Conservation (phyloP, 1,140 invertebrate species). For the Drosophila sp. region DNA sequence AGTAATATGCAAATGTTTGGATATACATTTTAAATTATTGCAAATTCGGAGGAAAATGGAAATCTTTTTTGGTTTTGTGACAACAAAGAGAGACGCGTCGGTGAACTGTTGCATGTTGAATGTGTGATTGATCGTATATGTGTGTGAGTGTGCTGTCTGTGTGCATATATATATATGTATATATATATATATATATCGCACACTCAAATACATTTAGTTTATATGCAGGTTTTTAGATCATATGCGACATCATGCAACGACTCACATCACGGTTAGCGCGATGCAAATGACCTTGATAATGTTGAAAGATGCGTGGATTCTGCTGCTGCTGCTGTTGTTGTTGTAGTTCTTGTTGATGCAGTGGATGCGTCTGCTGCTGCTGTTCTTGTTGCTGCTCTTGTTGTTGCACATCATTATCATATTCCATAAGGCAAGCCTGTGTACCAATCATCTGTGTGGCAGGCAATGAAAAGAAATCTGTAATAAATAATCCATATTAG, state of each 20-base stretch:
- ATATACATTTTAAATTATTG: conserved; percentile 35
- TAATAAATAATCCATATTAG: conserved; percentile 22
- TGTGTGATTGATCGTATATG: conserved; percentile 1
- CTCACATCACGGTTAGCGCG: conserved; percentile 84
- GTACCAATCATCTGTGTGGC: conserved; percentile 78
- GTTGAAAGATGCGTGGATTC: conserved; percentile 67
- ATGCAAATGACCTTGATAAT: conserved; percentile 84
- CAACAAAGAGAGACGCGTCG: conserved; percentile 43
- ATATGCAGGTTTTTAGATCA: conserved; percentile 71
- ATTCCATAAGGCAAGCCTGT: conserved; percentile 78
- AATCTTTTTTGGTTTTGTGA: conserved; percentile 20
- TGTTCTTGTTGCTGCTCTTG: conserved; percentile 49
- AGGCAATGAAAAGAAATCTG: conserved; percentile 82
- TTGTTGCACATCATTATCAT: conserved; percentile 59
- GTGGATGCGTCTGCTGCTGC: conserved; percentile 8
- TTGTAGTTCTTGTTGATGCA: conserved; percentile 42
- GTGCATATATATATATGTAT: conserved; percentile 20
- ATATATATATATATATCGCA: conserved; percentile 40
- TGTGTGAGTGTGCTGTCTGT: conserved; percentile 19
- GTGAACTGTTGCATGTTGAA: conserved; percentile 51
- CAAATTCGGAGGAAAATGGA: conserved; percentile 35
- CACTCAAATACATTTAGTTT: conserved; percentile 35
- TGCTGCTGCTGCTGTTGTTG: conserved; percentile 36
- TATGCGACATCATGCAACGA: conserved; percentile 84
- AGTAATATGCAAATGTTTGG: conserved; percentile 45